A percentile compares a stretch with the other conserved stretches of the same genome.
phyloP scores from a whole-genome alignment of 2,113 vertebrate genomes.

The Pipa parva region DNA sequence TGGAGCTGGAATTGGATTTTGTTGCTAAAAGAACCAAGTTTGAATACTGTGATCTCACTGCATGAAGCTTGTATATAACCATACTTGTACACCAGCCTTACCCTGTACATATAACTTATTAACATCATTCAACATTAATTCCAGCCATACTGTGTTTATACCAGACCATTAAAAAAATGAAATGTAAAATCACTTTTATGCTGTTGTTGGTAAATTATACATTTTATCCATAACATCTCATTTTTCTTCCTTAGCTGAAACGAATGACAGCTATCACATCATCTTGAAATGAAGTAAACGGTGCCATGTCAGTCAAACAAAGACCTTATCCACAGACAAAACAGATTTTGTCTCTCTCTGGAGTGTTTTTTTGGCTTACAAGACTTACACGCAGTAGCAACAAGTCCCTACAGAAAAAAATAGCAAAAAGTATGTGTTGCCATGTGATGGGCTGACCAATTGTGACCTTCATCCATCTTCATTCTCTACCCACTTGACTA shows the following conservation, averaged over 20 bases:
- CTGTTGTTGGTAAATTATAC: neutral
- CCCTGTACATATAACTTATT: too few species aligned
- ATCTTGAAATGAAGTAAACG: slow-evolving; percentile 77
- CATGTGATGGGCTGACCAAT: neutral
- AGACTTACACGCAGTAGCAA: slow-evolving; percentile 19
- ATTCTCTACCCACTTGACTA: neutral
- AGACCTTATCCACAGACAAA: slow-evolving; percentile 2
- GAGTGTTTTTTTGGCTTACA: neutral
- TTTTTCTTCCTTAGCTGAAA: slow-evolving; percentile 72
- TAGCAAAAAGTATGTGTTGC: neutral
- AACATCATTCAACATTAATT: neutral
- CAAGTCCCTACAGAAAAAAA: neutral
- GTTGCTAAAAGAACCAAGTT: too few species aligned
- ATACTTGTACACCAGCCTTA: too few species aligned
- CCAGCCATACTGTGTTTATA: too few species aligned
- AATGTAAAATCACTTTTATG: too few species aligned
- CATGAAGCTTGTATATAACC: too few species aligned
- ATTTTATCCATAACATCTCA: neutral
- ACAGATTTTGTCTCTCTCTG: slow-evolving; percentile 4
- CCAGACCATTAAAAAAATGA: too few species aligned
- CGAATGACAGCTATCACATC: slow-evolving; percentile 87
- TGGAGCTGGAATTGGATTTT: too few species aligned
- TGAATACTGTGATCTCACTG: too few species aligned
- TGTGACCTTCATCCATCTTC: neutral
- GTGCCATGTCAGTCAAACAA: neutral